phyloP scores from a whole-genome alignment of 2,113 vertebrate species.

The Pipa parva region DNA sequence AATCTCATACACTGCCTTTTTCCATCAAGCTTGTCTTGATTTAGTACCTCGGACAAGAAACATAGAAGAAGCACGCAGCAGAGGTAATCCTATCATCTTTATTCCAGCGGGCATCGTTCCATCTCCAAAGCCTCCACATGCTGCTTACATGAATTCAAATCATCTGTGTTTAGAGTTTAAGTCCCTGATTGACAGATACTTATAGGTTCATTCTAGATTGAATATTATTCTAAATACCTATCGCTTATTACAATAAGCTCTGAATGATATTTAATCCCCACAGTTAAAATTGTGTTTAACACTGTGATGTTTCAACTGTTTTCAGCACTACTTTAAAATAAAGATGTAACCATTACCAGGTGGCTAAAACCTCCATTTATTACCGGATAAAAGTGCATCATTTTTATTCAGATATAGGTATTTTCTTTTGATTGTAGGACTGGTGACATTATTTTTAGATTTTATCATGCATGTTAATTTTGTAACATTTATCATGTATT shows the following conservation, averaged over 20 bases:
- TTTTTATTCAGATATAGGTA: constrained; percentile 37
- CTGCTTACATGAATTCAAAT: constrained; percentile 76
- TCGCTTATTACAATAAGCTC: constrained; percentile 73
- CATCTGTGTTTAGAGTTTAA: constrained; percentile 69
- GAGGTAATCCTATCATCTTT: constrained; percentile 79
- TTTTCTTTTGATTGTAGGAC: constrained; percentile 19
- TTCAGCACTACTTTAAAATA: constrained; percentile 71
- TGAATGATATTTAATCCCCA: constrained; percentile 72
- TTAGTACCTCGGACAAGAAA: constrained; percentile 63
- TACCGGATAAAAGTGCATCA: constrained; percentile 41
- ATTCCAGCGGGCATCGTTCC: constrained; percentile 60
- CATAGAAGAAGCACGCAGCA: constrained; percentile 60
- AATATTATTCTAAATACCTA: constrained; percentile 75
- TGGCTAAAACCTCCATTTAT: constrained; percentile 57
- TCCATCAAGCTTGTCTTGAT: constrained; percentile 81
- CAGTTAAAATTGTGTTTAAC: constrained; percentile 72
- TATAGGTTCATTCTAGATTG: constrained; percentile 61
- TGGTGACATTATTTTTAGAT: constrained; percentile 1
- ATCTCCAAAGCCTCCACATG: constrained; percentile 73
- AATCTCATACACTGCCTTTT: constrained; percentile 65
- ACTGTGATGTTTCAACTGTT: constrained; percentile 70
- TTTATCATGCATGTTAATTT: not conserved
- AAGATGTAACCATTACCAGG: constrained; percentile 71
- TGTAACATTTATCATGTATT: no score
- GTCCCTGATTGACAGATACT: constrained; percentile 70